Conservation (phyloP, 2,113 vertebrate genomes). For the Ceuthmochares aereus region DNA sequence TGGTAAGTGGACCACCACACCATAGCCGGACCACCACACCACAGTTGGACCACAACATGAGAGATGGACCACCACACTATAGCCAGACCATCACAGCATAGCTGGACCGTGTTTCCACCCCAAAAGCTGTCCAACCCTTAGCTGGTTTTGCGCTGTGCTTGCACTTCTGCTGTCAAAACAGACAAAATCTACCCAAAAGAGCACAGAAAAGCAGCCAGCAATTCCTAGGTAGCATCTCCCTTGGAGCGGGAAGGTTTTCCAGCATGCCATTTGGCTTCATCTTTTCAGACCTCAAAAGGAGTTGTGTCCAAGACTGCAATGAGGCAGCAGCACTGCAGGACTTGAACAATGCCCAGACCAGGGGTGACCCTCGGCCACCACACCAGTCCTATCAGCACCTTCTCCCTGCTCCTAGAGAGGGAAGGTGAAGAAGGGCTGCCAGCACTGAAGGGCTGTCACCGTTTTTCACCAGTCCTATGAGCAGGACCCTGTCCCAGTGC, state of each 20-base stretch:
- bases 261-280: background rate
- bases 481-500: background rate
- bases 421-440: background rate
- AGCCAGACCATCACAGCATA: background rate
- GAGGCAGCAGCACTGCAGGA: background rate
- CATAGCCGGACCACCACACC: too few species aligned
- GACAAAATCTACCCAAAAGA: background rate
- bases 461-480: background rate
- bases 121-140: background rate
- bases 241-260: background rate
- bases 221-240: slow-evolving; percentile 24
- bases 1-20: too few species aligned
- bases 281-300: background rate
- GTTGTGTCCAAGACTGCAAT: background rate
- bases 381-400: background rate
- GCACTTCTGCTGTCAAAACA: background rate
- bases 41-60: too few species aligned
- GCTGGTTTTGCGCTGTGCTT: background rate
- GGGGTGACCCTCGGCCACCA: background rate
- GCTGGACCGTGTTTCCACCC: background rate
- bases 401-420: background rate
- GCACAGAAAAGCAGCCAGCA: background rate
- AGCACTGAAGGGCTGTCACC: background rate
- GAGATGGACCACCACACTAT: too few species aligned
- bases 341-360: background rate